These are phyloP conservation scores for Neoaliturus tenellus DNA, from an alignment of 2,888 invertebrate genomes.

Conservation along the genomic window DNA sequence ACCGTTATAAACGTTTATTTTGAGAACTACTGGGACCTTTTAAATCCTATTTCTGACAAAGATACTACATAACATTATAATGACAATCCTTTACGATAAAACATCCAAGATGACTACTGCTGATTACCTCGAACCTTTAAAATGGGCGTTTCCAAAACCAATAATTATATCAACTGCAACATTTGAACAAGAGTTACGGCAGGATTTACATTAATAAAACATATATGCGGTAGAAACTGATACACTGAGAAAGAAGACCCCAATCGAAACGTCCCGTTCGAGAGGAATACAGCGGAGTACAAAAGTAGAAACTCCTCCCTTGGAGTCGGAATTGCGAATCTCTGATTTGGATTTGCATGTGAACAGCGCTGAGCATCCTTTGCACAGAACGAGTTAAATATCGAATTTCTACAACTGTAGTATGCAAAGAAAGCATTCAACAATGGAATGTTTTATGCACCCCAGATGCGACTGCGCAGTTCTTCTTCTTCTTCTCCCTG, in stretches of 20 bases:
- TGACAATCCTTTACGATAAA: too few relatives aligned
- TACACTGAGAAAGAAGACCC: slow-evolving; percentile 34
- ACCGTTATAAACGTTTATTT: too few relatives aligned
- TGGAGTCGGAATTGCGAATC: neutral
- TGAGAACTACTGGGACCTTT: too few relatives aligned
- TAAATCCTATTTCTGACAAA: too few relatives aligned
- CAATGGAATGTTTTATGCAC: slow-evolving; percentile 42
- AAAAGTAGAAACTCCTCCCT: slow-evolving; percentile 19
- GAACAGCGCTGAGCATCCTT: slow-evolving; percentile 33
- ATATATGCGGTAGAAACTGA: slow-evolving; percentile 24
- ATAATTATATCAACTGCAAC: neutral
- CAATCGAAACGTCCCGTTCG: neutral
- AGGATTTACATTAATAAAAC: slow-evolving; percentile 25
- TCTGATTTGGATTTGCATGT: slow-evolving; percentile 29
- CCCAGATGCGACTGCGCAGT: slow-evolving; percentile 14
- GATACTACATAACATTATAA: too few relatives aligned
- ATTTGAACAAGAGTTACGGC: neutral
- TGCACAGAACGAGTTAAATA: slow-evolving; percentile 51
- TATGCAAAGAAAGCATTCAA: slow-evolving; percentile 43
- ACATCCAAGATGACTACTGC: neutral
- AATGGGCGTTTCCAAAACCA: neutral
- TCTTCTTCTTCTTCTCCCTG: too few relatives aligned
- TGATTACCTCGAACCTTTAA: neutral
- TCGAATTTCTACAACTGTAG: slow-evolving; percentile 54
- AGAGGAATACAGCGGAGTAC: neutral